Evolutionary conservation across 2,888 invertebrate genomes (phyloP).

Genomic region (Caenorhabditis sp.): DNA sequence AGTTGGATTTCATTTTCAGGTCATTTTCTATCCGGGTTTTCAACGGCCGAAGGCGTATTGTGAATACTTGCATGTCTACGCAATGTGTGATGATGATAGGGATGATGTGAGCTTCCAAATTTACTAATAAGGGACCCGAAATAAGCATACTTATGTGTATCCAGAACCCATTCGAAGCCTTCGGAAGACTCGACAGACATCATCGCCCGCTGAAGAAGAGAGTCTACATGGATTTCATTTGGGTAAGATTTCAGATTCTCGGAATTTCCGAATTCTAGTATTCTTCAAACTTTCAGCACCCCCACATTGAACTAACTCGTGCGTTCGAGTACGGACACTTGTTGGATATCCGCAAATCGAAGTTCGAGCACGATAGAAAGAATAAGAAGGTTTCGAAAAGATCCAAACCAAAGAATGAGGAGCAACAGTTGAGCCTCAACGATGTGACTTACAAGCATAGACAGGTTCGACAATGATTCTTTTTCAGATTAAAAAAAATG

Average conservation of each 20-base stretch:
- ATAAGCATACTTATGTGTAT: neutral
- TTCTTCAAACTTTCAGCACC: conserved; percentile 7
- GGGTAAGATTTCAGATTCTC: neutral
- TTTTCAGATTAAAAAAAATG: too few relatives aligned
- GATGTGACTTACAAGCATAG: neutral
- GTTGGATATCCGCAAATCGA: conserved; percentile 13
- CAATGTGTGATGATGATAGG: neutral
- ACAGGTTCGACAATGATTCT: neutral
- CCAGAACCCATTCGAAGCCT: conserved; percentile 12
- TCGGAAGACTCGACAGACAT: neutral
- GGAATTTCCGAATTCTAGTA: too few relatives aligned
- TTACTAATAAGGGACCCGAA: neutral
- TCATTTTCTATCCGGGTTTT: conserved; percentile 15
- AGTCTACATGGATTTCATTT: conserved; percentile 17
- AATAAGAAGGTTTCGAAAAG: neutral
- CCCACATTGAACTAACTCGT: conserved; percentile 6
- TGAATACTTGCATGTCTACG: conserved; percentile 19
- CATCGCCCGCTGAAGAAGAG: conserved; percentile 7
- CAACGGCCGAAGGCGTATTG: conserved; percentile 11
- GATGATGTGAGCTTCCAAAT: neutral
- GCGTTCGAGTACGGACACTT: conserved; percentile 11
- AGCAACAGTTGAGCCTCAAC: neutral
- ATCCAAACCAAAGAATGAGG: neutral
- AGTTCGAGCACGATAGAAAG: neutral
- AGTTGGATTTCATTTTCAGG: neutral